Base-by-base conservation (phyloP, 2,888 invertebrate species). In the Eurois occulta region DNA sequence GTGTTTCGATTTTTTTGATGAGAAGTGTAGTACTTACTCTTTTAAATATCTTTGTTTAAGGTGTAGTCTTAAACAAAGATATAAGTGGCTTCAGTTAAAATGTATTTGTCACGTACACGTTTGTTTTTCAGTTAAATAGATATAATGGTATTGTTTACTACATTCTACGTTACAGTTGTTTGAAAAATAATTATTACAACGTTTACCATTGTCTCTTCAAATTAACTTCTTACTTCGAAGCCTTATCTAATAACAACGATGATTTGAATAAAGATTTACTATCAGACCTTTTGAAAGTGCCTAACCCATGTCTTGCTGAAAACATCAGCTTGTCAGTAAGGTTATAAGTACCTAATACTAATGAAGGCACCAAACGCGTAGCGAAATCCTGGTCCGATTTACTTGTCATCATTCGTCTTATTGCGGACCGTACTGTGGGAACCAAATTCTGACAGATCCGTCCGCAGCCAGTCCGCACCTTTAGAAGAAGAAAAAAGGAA, bases 81-180 rank as follows among this genome's bases (percentile, higher is more conserved):
- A n/a, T n/a, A n/a, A n/a, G n/a, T n/a, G 21, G 6, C 21, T 73
- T 73, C 81, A 74, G 74, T 81, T 35, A 13, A n/a, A 64, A 28
- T 21, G 24, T 55, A 28, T 67, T 66, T 43, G 28, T 46, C 48
- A 58, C 46, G 32, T 69, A 67, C 41, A 48, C 13, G n/a, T 21
- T 11, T 66, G 52, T 67, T 32, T 41, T 38, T 41, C 6, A 4
- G n/a, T 52, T 78, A 48, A 78, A 83, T 32, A 48, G 28, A 28
- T 65, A 67, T 18, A 55, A 71, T 64, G 28, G 41, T 48, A 58
- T 64, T 81, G 55, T 68, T 71, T 62, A 55, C 65, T 38, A 41
- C 38, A 46, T 60, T 28, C 16, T 8, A 64, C 32, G 3, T 38
- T 21, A 60, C 41, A 58, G 13, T 48, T 7, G n/a, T 32, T 28